phyloP scores from a whole-genome alignment of 2,113 vertebrate species.

The Xiphophorus maculatus region DNA sequence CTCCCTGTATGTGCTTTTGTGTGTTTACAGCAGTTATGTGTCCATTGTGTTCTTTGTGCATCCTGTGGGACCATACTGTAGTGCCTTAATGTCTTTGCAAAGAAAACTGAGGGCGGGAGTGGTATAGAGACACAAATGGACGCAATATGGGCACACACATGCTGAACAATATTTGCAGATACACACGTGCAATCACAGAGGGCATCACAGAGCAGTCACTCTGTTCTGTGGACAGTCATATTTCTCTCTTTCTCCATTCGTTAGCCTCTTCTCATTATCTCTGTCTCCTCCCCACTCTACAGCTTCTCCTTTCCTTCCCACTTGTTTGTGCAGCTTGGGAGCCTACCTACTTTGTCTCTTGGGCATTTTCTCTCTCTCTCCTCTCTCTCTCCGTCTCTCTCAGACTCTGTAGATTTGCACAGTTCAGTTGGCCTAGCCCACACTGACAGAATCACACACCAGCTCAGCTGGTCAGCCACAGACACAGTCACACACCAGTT shows the following conservation, averaged over 20 bases:
- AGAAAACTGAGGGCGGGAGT: conserved; percentile 23
- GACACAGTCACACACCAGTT: conserved; percentile 64
- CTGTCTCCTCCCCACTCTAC: conserved; percentile 44
- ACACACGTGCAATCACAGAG: conserved; percentile 23
- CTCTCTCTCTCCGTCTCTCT: conserved; percentile 27
- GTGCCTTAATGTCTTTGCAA: conserved; percentile 58
- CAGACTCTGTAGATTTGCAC: conserved; percentile 38
- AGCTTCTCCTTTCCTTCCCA: conserved; percentile 39
- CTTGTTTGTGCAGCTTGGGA: conserved; percentile 74
- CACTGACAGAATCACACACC: conserved; percentile 65
- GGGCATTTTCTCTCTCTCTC: conserved; percentile 59
- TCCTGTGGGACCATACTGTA: conserved; percentile 51
- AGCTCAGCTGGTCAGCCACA: conserved; percentile 46
- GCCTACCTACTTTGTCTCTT: conserved; percentile 74
- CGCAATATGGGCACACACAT: conserved; percentile 16
- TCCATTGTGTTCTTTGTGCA: conserved; percentile 54
- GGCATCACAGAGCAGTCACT: conserved; percentile 32
- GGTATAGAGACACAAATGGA: conserved; percentile 33
- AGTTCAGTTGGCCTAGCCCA: conserved; percentile 68
- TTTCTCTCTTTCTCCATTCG: conserved; percentile 41
- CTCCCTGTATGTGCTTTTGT: not conserved
- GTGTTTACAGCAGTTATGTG: conserved; percentile 33
- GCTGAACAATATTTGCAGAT: conserved; percentile 53
- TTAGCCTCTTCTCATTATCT: conserved; percentile 66
- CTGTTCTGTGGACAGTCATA: conserved; percentile 22